Conservation (phyloP, 2,113 vertebrate species). For the Oryzias curvinotus region DNA sequence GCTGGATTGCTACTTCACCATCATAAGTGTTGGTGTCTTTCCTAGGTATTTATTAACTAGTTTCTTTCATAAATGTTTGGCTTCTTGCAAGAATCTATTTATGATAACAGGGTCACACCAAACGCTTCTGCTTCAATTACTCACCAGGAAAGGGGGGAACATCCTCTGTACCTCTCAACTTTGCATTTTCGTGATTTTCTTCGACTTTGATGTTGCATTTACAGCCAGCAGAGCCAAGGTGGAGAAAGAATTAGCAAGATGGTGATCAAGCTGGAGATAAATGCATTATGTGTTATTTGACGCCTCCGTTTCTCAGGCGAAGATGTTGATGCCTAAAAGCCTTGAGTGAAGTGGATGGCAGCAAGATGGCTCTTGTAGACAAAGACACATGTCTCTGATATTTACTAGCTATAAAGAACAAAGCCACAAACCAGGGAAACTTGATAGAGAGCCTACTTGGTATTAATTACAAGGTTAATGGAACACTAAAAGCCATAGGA, state of each 20-base stretch:
- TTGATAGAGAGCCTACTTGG: slow-evolving; percentile 77
- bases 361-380: slow-evolving; percentile 52
- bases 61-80: slow-evolving; percentile 6
- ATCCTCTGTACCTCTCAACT: slow-evolving; percentile 1
- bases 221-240: slow-evolving; percentile 16
- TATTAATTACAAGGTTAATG: slow-evolving; percentile 83
- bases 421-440: slow-evolving; percentile 69
- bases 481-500: slow-evolving; percentile 74
- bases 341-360: slow-evolving; percentile 60
- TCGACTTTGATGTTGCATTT: slow-evolving; percentile 63
- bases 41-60: slow-evolving; percentile 3
- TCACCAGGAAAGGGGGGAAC: not conserved
- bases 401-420: slow-evolving; percentile 77
- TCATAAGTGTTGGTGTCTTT: too few relatives aligned
- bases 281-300: slow-evolving; percentile 42
- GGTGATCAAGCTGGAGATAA: slow-evolving; percentile 53
- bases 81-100: slow-evolving; percentile 4
- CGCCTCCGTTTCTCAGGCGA: slow-evolving; percentile 21
- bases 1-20: too few relatives aligned
- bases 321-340: slow-evolving; percentile 53
- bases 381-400: slow-evolving; percentile 69
- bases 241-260: slow-evolving; percentile 27
- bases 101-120: slow-evolving; percentile 2
- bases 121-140: slow-evolving; percentile 17
- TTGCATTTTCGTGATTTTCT: slow-evolving; percentile 9